Evolutionary conservation across 2,113 vertebrate genomes (phyloP).

Genomic region (Notothenia coriiceps): DNA sequence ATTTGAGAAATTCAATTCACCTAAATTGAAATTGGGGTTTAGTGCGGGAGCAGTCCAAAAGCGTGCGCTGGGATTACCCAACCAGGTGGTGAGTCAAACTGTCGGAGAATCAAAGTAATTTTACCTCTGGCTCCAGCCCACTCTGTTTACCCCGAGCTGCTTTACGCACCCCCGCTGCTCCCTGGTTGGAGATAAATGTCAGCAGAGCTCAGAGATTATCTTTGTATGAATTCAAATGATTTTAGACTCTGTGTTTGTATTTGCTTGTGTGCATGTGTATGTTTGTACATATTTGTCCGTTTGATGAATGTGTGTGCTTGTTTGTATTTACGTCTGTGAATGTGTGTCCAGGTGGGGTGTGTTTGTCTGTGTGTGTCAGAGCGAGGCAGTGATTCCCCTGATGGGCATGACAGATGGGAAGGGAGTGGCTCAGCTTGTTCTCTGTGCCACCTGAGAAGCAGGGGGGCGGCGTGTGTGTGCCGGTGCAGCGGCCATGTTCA

Average conservation of each 20-base stretch:
- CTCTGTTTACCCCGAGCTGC: constrained; percentile 5
- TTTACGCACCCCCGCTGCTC: not conserved
- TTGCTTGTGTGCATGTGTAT: constrained; percentile 7
- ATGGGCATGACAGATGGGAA: constrained; percentile 62
- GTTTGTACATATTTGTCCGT: constrained; percentile 41
- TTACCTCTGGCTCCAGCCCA: constrained; percentile 37
- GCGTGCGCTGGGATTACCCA: constrained; percentile 46
- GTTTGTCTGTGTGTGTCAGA: constrained; percentile 17
- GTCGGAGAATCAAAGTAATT: constrained; percentile 48
- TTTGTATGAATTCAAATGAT: constrained; percentile 13
- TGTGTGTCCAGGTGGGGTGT: constrained; percentile 24
- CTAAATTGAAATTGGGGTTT: constrained; percentile 46
- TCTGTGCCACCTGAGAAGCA: constrained; percentile 37
- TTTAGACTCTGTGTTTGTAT: not conserved
- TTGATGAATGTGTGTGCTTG: constrained; percentile 6
- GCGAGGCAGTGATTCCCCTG: constrained; percentile 44
- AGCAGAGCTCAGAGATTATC: constrained; percentile 36
- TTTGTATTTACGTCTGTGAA: constrained; percentile 27
- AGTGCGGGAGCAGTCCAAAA: constrained; percentile 21
- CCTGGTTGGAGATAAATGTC: constrained; percentile 20
- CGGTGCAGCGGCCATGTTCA: not conserved
- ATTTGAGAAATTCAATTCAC: constrained; percentile 41
- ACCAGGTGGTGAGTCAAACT: constrained; percentile 68
- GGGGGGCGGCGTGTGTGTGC: constrained; percentile 17
- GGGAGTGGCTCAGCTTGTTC: constrained; percentile 25